Evolutionary conservation across 2,797 vertebrate species (phyloP).

Genomic region (Austrolebias charrua): DNA sequence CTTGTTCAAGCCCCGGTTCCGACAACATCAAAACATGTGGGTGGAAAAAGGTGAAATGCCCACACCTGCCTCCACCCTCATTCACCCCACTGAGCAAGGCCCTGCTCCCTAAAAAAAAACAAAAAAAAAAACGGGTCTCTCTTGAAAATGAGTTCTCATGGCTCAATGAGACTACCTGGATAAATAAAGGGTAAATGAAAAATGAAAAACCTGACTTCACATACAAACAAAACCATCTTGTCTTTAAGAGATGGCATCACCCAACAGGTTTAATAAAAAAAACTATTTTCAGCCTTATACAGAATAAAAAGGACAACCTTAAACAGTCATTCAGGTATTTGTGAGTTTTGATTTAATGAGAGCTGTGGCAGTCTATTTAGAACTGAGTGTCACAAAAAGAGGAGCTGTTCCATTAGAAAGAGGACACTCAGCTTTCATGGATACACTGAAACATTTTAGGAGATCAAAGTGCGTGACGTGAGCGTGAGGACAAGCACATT

Average conservation of each 20-base stretch:
- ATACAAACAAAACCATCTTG: background rate
- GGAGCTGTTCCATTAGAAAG: constrained; percentile 4
- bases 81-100: too few species aligned
- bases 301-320: background rate
- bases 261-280: too few species aligned
- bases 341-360: background rate
- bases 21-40: too few species aligned
- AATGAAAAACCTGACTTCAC: constrained; percentile 19
- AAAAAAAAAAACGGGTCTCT: too few species aligned
- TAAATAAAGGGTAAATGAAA: too few species aligned
- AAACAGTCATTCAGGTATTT: constrained; percentile 8
- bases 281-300: background rate
- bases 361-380: background rate
- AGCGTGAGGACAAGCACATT: constrained; percentile 11
- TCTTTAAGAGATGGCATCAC: too few species aligned
- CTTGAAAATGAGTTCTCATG: too few species aligned
- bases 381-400: constrained; percentile 1
- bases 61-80: too few species aligned
- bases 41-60: too few species aligned
- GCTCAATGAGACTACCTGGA: too few species aligned
- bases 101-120: too few species aligned
- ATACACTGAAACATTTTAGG: constrained; percentile 17
- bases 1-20: too few species aligned
- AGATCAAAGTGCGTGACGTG: constrained; percentile 25
- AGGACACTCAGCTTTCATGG: constrained; percentile 7